These are phyloP conservation scores for Drosophila greeni DNA, from an alignment of 2,888 invertebrate genomes.

Conservation along the genomic window DNA sequence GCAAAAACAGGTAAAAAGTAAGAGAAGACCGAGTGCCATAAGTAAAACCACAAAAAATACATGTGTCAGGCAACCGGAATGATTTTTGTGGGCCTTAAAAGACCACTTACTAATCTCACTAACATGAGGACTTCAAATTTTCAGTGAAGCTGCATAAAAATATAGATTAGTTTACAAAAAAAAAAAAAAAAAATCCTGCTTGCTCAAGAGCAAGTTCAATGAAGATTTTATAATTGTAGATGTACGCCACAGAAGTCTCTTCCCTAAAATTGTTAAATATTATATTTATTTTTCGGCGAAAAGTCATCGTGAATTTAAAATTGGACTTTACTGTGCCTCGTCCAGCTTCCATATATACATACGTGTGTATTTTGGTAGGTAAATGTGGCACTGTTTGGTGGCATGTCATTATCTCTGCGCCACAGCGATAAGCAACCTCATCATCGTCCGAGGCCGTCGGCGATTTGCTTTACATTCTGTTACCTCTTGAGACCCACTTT, in stretches of 20 bases:
- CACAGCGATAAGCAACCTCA: slow-evolving; percentile 29
- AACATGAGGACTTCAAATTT: slow-evolving; percentile 1
- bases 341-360: not conserved
- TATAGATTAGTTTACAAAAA: not conserved
- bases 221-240: not conserved
- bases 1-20: slow-evolving; percentile 1
- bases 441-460: slow-evolving; percentile 33
- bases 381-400: slow-evolving; percentile 6
- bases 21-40: slow-evolving; percentile 10
- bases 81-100: slow-evolving; percentile 9
- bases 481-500: slow-evolving; percentile 10
- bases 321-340: not conserved
- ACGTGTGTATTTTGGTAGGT: not conserved
- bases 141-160: not conserved
- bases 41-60: slow-evolving; percentile 16
- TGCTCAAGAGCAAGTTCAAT: not conserved
- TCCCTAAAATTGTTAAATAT: not conserved
- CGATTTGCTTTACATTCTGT: slow-evolving; percentile 41
- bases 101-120: not conserved
- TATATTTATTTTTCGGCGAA: not conserved
- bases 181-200: too few relatives aligned
- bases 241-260: not conserved
- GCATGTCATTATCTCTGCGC: slow-evolving; percentile 24
- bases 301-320: not conserved
- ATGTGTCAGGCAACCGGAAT: not conserved